These are phyloP conservation scores for Argyrosomus regius DNA, from an alignment of 2,797 vertebrate genomes.

Conservation along the genomic window DNA sequence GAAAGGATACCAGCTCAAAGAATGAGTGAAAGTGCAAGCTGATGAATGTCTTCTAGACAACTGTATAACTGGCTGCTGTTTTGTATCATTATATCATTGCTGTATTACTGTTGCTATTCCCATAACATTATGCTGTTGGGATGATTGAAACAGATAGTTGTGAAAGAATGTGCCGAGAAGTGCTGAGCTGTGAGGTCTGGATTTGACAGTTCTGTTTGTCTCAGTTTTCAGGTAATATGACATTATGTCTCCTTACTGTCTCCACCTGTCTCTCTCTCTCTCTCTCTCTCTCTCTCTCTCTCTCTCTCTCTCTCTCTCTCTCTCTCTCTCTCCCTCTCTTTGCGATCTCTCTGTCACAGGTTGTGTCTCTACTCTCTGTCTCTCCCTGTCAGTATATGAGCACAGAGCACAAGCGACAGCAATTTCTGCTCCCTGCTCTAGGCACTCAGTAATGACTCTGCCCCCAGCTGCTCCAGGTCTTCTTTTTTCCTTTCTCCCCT, in stretches of 20 bases:
- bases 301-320: background rate
- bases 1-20: slow-evolving; percentile 26
- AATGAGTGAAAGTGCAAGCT: slow-evolving; percentile 19
- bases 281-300: slow-evolving; percentile 11
- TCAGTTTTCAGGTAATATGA: slow-evolving; percentile 34
- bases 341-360: slow-evolving; percentile 13
- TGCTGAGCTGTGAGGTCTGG: slow-evolving; percentile 34
- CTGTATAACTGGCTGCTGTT: slow-evolving; percentile 11
- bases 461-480: slow-evolving; percentile 19
- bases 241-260: slow-evolving; percentile 26
- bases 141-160: slow-evolving; percentile 18
- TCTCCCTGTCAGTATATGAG: slow-evolving; percentile 14
- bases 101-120: background rate
- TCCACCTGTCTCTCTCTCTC: background rate
- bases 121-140: slow-evolving; percentile 6
- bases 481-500: background rate
- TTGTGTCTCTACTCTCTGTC: slow-evolving; percentile 18
- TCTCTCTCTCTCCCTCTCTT: slow-evolving; percentile 2
- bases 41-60: slow-evolving; percentile 15
- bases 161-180: slow-evolving; percentile 14
- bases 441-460: slow-evolving; percentile 22
- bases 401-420: slow-evolving; percentile 27
- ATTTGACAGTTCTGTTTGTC: slow-evolving; percentile 36
- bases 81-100: slow-evolving; percentile 10
- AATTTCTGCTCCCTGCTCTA: slow-evolving; percentile 30